Evolutionary conservation across 2,797 vertebrate species (phyloP).

Genomic region (Pachyuromys duprasi): DNA sequence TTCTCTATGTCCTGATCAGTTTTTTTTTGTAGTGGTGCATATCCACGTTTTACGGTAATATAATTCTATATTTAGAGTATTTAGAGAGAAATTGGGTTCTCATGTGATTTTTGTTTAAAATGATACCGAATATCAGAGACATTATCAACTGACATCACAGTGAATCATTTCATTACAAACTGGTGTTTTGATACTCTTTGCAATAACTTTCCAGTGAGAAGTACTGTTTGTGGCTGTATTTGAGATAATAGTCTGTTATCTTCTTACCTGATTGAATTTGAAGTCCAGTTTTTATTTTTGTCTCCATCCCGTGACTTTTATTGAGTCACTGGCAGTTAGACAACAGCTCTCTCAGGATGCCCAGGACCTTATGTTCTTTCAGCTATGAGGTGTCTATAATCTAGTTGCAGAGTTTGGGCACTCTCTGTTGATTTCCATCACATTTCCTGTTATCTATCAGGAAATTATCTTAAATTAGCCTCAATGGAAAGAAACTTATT

Average conservation of each 20-base stretch:
- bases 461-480: not conserved
- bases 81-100: not conserved
- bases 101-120: not conserved
- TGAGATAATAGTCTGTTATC: not conserved
- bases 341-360: not conserved
- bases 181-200: not conserved
- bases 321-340: not conserved
- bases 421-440: not conserved
- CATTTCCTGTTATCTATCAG: not conserved
- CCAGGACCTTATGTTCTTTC: not conserved
- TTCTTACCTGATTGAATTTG: slow-evolving; percentile 12
- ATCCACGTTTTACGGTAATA: not conserved
- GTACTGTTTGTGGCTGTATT: not conserved
- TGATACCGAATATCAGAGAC: not conserved
- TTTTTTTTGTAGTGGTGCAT: not conserved
- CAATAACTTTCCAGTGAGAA: not conserved
- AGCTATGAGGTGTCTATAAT: not conserved
- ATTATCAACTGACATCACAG: not conserved
- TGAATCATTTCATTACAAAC: not conserved
- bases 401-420: not conserved
- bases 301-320: not conserved
- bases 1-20: not conserved
- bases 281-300: not conserved
- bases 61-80: slow-evolving; percentile 33
- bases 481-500: slow-evolving; percentile 11